These are phyloP conservation scores for Ceratosolen fusciceps DNA, from an alignment of 1,140 invertebrate genomes.

Conservation along the genomic window DNA sequence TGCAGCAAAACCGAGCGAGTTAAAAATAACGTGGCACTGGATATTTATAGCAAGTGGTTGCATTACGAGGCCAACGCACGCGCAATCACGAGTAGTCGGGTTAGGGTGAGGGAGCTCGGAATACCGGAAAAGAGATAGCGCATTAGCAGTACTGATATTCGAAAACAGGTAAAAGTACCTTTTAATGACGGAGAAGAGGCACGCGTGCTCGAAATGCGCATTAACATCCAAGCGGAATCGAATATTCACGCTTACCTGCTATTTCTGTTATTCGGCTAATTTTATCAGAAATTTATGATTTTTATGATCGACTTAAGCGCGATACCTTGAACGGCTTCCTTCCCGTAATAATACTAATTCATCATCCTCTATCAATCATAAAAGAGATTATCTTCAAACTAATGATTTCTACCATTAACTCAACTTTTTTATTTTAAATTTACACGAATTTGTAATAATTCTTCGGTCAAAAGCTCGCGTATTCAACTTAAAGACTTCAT, in stretches of 20 bases:
- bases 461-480: too few relatives aligned
- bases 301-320: neutral
- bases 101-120: neutral
- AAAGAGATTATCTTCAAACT: neutral
- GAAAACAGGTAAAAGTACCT: neutral
- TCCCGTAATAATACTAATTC: neutral
- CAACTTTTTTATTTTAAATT: too few relatives aligned
- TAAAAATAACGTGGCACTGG: conserved; percentile 67
- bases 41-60: conserved; percentile 66
- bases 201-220: neutral
- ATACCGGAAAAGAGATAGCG: conserved; percentile 7
- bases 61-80: neutral
- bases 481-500: too few relatives aligned
- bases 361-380: neutral
- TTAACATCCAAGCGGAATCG: neutral
- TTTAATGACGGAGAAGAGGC: neutral
- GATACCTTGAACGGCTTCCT: neutral
- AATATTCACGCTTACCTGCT: neutral
- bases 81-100: neutral
- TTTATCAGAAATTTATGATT: neutral
- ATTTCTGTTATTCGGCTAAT: neutral
- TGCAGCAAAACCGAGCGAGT: conserved; percentile 50
- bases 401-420: too few relatives aligned
- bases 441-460: too few relatives aligned
- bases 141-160: conserved; percentile 11